Evolutionary conservation across 1,140 invertebrate genomes (phyloP).

Genomic region (Drosophila sp.): DNA sequence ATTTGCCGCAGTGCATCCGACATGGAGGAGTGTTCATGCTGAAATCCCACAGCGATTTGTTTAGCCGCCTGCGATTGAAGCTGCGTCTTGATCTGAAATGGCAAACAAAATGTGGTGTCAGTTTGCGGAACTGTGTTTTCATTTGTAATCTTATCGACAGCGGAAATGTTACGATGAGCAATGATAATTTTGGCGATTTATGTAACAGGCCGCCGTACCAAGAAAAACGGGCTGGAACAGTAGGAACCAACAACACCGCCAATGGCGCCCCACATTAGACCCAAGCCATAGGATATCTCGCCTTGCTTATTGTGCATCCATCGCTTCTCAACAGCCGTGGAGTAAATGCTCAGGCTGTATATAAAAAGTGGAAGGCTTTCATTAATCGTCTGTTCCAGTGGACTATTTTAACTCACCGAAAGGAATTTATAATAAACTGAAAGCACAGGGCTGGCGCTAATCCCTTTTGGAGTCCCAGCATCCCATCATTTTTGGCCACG

Average conservation of each 20-base stretch:
- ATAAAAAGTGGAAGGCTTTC: neutral
- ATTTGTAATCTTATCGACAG: conserved; percentile 35
- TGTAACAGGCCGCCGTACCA: conserved; percentile 71
- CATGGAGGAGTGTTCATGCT: conserved; percentile 90
- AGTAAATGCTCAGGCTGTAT: conserved; percentile 89
- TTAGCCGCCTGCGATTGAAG: conserved; percentile 91
- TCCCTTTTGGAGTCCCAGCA: conserved; percentile 92
- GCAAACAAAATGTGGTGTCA: conserved; percentile 14
- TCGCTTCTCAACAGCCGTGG: conserved; percentile 88
- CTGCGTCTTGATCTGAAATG: conserved; percentile 90
- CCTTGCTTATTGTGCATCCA: conserved; percentile 88
- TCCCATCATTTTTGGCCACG: conserved; percentile 85
- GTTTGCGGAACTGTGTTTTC: neutral
- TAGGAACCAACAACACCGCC: conserved; percentile 88
- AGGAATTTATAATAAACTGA: conserved; percentile 85
- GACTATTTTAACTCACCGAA: conserved; percentile 85
- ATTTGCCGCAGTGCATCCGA: conserved; percentile 87
- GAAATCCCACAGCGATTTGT: conserved; percentile 93
- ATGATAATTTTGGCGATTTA: conserved; percentile 32
- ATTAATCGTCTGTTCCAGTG: neutral
- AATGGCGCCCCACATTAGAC: conserved; percentile 87
- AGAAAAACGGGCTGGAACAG: conserved; percentile 77
- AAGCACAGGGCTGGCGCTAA: conserved; percentile 90
- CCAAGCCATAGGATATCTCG: conserved; percentile 87
- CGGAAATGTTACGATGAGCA: conserved; percentile 12